phyloP scores from a whole-genome alignment of 1,140 invertebrate species.

The Zaprionus tsacasi region DNA sequence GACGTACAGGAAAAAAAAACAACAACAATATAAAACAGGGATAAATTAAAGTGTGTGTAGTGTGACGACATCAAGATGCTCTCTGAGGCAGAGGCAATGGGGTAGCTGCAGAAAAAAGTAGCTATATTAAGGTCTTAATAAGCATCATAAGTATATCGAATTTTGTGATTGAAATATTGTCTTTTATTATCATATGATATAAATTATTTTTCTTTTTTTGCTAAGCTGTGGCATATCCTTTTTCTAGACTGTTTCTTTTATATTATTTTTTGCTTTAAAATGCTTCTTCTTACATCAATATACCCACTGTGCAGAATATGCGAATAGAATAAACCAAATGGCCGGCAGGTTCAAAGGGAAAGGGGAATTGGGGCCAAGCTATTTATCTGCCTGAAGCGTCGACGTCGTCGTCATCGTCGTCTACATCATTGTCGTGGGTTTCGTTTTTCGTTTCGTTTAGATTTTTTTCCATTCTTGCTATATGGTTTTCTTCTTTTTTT shows the following conservation, averaged over 20 bases:
- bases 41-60: background rate
- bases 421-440: constrained; percentile 49
- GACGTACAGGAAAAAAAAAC: constrained; percentile 35
- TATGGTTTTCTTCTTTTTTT: constrained; percentile 38
- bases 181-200: too few relatives aligned
- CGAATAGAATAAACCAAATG: constrained; percentile 19
- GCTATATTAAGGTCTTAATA: too few relatives aligned
- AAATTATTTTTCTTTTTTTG: too few relatives aligned
- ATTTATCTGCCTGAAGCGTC: constrained; percentile 75
- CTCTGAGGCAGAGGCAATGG: background rate
- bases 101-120: background rate
- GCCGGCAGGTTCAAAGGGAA: constrained; percentile 24
- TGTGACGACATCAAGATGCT: background rate
- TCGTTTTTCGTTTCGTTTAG: constrained; percentile 18
- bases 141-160: too few relatives aligned
- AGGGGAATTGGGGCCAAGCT: constrained; percentile 54
- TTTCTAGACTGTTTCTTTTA: background rate
- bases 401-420: constrained; percentile 35
- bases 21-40: constrained; percentile 12
- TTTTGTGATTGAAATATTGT: too few relatives aligned
- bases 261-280: background rate
- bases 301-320: constrained; percentile 1
- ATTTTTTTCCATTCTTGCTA: constrained; percentile 25
- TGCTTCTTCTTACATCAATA: background rate
- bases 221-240: background rate